Percentiles rank a stretch among this genome's conserved stretches.
These are phyloP conservation scores for Chymomyza costata DNA, from an alignment of 1,140 invertebrate genomes.

Conservation along the genomic window DNA sequence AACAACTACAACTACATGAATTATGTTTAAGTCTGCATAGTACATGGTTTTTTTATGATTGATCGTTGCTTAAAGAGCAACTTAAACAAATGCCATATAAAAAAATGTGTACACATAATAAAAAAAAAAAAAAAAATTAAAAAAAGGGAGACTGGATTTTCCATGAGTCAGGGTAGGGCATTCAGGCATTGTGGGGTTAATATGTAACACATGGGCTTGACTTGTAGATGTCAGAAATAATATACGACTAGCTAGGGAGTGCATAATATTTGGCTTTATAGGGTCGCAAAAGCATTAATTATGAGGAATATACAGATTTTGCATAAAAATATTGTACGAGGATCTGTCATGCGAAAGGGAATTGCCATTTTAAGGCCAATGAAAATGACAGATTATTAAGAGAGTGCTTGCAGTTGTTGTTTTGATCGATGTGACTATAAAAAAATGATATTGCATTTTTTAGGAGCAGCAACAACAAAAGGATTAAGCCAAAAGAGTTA, in stretches of 20 bases:
- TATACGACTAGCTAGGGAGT: conserved; percentile 38
- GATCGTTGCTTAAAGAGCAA: conserved; percentile 59
- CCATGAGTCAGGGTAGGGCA: too few species aligned
- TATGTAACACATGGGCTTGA: conserved; percentile 49
- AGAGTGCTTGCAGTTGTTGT: conserved; percentile 17
- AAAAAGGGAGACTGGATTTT: too few species aligned
- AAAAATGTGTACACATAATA: too few species aligned
- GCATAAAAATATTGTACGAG: too few species aligned
- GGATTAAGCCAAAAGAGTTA: conserved; percentile 14
- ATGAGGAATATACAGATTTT: too few species aligned
- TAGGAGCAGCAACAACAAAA: conserved; percentile 18
- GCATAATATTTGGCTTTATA: too few species aligned
- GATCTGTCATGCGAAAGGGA: too few species aligned
- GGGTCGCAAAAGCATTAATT: conserved; percentile 13
- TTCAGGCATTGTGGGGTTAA: conserved; percentile 49
- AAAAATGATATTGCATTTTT: conserved; percentile 48
- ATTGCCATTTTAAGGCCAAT: conserved; percentile 41
- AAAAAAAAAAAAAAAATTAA: too few species aligned
- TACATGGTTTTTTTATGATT: conserved; percentile 47
- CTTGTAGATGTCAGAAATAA: conserved; percentile 19
- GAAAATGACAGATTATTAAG: conserved; percentile 29
- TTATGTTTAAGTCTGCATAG: conserved; percentile 29
- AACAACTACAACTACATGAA: conserved; percentile 7
- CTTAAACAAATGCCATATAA: conserved; percentile 16
- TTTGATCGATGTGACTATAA: conserved; percentile 44